A percentile compares a stretch with the other conserved stretches of the same genome.
Conservation (phyloP, 2,797 vertebrate species). For the Galago senegalensis region DNA sequence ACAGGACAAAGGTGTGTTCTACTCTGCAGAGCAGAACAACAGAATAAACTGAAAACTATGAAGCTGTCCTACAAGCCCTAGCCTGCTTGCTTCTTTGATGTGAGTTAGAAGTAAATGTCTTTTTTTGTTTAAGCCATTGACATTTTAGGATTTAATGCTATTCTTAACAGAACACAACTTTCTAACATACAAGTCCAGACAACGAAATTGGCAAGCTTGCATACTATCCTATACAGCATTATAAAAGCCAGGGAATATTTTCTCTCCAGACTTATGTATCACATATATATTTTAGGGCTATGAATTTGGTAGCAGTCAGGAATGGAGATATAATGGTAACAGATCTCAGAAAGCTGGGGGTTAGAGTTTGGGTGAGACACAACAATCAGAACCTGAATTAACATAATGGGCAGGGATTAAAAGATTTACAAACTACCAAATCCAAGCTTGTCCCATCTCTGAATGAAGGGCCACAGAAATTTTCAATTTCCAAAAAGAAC, state of each 20-base stretch:
- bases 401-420: not conserved
- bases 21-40: not conserved
- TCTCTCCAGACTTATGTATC: not conserved
- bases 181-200: not conserved
- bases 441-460: slow-evolving; percentile 79
- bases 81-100: not conserved
- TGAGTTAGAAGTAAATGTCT: not conserved
- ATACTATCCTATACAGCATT: not conserved
- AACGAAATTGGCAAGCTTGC: slow-evolving; percentile 5
- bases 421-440: slow-evolving; percentile 82
- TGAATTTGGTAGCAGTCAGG: not conserved
- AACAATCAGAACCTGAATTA: not conserved
- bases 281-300: not conserved
- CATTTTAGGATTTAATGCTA: slow-evolving; percentile 55
- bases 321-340: not conserved
- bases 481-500: slow-evolving; percentile 82
- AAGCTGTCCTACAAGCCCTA: not conserved
- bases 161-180: slow-evolving; percentile 48
- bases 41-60: not conserved
- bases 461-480: slow-evolving; percentile 85
- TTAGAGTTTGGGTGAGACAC: not conserved
- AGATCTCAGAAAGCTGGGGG: not conserved
- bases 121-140: slow-evolving; percentile 11
- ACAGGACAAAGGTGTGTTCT: not conserved
- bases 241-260: not conserved